Evolutionary conservation across 2,113 vertebrate species (phyloP), one percentile per base, ranked within the genome.

Genomic region (Chaetops frenatus): DNA sequence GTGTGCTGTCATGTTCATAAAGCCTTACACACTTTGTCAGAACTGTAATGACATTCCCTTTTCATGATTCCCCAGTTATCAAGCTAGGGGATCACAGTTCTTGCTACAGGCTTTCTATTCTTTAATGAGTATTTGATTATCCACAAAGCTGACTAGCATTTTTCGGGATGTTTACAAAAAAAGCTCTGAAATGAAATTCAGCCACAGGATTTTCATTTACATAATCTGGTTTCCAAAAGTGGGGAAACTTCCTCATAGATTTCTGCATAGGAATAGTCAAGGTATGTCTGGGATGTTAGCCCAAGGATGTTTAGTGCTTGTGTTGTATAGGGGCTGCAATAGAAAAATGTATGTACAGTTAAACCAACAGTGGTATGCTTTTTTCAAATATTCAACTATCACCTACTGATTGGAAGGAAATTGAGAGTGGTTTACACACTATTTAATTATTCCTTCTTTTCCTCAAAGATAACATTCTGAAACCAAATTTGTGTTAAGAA

Each of bases 401-500:
- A 29, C 8, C 11, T 73, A 73, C 24, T 87, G 18, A 60, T 16
- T 72, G 6, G 14, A 88, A 74, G 7, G 11, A 79, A 70, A 61
- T 9, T 51, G 12, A 44, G 5, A 28, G 2, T 2, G 7, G 20
- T 62, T 86, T 65, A 33, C 11, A 61, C 6, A 2, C 0, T 54
- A 17, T 71, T 61, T 62, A 8, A 50, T 47, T 57, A 5, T 57
- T 61, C 24, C 6, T 38, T 84, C 12, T 40, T 40, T 58, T 42
- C 27, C 17, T 48, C 6, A 82, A 36, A 3, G 3, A 29, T 60
- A 74, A 20, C 1, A 8, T 33, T 48, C 10, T 1, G 18, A 83
- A 11, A 1, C 11, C 7, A 44, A 60, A 67, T 3, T 3, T 56
- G 0, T n/a, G 2, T 7, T 11, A 35, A 18, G 36, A 10, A 2